These are phyloP conservation scores for Pelochelys cantorii DNA, from an alignment of 2,797 vertebrate species.

Conservation along the genomic window DNA sequence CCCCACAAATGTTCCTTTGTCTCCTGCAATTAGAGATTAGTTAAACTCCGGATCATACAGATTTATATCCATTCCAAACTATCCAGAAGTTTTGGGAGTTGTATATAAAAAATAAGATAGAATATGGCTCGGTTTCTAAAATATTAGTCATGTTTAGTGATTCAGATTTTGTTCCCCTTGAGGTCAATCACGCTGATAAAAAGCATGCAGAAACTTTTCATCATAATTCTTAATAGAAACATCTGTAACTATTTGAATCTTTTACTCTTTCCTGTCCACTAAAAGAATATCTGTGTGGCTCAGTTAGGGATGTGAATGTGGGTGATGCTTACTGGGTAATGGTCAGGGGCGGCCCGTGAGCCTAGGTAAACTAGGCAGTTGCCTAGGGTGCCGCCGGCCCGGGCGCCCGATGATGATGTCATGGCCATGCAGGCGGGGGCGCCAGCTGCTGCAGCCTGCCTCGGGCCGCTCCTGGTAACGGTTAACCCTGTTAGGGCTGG, in stretches of 20 bases:
- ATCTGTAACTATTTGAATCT: rapidly evolving
- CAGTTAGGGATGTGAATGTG: neutral
- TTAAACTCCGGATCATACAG: neutral
- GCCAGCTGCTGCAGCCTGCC: too few species aligned
- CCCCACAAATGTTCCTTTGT: too few species aligned
- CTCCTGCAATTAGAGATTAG: neutral
- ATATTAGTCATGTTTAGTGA: neutral
- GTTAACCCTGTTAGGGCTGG: too few species aligned
- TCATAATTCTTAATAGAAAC: rapidly evolving
- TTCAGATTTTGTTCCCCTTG: neutral
- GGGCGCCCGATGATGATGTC: too few species aligned
- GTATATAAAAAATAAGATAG: rapidly evolving
- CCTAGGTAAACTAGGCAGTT: too few species aligned
- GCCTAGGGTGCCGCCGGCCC: too few species aligned
- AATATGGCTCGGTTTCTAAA: neutral
- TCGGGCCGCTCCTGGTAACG: too few species aligned
- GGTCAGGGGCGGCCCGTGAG: too few species aligned
- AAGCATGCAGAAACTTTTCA: neutral
- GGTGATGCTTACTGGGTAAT: too few species aligned
- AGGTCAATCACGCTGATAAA: neutral
- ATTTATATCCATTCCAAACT: rapidly evolving
- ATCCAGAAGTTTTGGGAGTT: rapidly evolving
- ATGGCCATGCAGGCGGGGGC: too few species aligned
- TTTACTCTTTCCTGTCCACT: rapidly evolving
- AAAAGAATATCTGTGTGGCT: neutral